phyloP scores from a whole-genome alignment of 2,113 vertebrate genomes.

The Arothron firmamentum region DNA sequence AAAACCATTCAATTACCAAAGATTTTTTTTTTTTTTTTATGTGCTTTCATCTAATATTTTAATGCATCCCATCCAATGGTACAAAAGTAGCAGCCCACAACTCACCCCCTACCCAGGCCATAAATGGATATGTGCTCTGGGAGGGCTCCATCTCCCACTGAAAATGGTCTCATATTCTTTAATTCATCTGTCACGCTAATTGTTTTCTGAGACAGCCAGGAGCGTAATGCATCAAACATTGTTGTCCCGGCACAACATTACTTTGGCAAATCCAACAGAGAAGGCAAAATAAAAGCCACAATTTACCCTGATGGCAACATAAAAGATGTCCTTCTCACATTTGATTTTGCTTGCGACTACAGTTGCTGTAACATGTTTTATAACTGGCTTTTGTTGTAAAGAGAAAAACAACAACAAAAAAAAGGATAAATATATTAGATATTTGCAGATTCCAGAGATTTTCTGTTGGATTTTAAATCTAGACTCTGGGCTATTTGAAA shows the following conservation, averaged over 20 bases:
- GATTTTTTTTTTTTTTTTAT: slow-evolving; percentile 1
- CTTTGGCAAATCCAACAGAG: slow-evolving; percentile 50
- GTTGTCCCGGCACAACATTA: slow-evolving; percentile 40
- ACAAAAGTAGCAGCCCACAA: slow-evolving; percentile 31
- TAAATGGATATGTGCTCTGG: slow-evolving; percentile 57
- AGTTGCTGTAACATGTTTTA: slow-evolving; percentile 36
- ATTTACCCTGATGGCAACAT: slow-evolving; percentile 49
- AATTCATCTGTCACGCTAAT: slow-evolving; percentile 68
- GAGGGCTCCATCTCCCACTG: slow-evolving; percentile 56
- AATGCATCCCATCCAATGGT: slow-evolving; percentile 56
- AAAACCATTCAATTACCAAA: slow-evolving; percentile 58
- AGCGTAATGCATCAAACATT: slow-evolving; percentile 54
- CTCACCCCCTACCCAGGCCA: slow-evolving; percentile 8
- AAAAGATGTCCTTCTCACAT: slow-evolving; percentile 38
- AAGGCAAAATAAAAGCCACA: slow-evolving; percentile 46
- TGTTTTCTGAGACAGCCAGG: slow-evolving; percentile 58
- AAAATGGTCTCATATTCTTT: slow-evolving; percentile 65
- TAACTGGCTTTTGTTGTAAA: slow-evolving; percentile 9
- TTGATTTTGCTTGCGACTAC: slow-evolving; percentile 43
- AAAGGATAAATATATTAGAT: slow-evolving; percentile 12
- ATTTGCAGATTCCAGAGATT: not conserved
- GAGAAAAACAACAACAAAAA: not conserved
- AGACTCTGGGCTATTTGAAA: no score
- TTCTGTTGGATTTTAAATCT: no score
- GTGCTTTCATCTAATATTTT: slow-evolving; percentile 16